A percentile compares a stretch with the other conserved stretches of the same genome.
phyloP scores from a whole-genome alignment of 2,113 vertebrate species.

The Corythornis madagascariensis region DNA sequence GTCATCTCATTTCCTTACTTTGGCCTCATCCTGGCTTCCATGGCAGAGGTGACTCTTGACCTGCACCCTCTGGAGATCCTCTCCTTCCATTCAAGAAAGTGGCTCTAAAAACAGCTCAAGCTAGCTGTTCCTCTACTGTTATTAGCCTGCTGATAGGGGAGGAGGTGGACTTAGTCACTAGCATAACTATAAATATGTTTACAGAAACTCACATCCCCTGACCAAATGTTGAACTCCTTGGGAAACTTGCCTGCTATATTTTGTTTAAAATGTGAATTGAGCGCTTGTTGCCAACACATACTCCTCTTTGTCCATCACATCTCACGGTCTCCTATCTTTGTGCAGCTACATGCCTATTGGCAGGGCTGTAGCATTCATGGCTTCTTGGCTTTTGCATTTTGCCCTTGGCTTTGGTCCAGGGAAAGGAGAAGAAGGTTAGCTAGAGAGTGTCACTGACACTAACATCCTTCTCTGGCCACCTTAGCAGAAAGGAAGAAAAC shows the following conservation, averaged over 20 bases:
- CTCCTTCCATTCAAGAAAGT: background rate
- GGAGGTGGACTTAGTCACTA: background rate
- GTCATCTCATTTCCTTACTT: background rate
- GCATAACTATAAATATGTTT: background rate
- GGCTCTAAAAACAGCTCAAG: background rate
- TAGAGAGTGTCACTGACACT: background rate
- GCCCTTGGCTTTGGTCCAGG: background rate
- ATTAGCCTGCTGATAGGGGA: background rate
- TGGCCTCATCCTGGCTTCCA: background rate
- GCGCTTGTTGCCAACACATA: fast-evolving
- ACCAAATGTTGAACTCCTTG: background rate
- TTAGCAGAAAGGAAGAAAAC: background rate
- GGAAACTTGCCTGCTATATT: background rate
- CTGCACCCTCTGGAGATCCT: background rate
- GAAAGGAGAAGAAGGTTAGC: background rate
- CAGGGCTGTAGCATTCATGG: background rate
- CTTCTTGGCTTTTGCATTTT: background rate
- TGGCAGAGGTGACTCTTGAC: background rate
- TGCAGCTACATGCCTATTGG: background rate
- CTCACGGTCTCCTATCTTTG: background rate
- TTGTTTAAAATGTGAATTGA: background rate
- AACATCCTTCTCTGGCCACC: background rate
- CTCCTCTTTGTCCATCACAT: background rate
- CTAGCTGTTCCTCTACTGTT: background rate
- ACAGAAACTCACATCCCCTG: background rate